A percentile compares a stretch with the other conserved stretches of the same genome.
These are phyloP conservation scores for Sesamia nonagrioides DNA, from an alignment of 1,140 invertebrate genomes.

Conservation along the genomic window DNA sequence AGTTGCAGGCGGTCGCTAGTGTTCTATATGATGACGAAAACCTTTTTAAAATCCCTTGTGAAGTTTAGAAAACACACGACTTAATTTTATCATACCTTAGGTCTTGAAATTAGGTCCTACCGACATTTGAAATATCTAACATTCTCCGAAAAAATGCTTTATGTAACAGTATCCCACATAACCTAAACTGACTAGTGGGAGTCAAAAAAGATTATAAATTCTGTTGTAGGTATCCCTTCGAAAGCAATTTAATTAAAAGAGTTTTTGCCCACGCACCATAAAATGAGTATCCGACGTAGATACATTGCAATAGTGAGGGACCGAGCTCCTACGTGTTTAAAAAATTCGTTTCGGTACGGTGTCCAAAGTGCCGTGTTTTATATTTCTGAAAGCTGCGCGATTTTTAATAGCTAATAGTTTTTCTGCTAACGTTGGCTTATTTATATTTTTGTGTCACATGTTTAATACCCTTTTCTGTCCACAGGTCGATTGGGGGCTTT, in stretches of 20 bases:
- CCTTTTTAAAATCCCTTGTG: too few species aligned
- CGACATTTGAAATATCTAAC: too few species aligned
- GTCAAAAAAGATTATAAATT: slow-evolving; percentile 20
- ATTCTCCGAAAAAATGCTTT: too few species aligned
- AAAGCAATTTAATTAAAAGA: slow-evolving; percentile 57
- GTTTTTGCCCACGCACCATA: slow-evolving; percentile 54
- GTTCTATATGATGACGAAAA: too few species aligned
- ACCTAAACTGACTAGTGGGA: too few species aligned
- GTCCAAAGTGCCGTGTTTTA: slow-evolving; percentile 53
- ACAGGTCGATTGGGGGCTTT: background rate
- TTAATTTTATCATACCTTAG: too few species aligned
- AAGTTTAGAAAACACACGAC: too few species aligned
- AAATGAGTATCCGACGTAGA: slow-evolving; percentile 54
- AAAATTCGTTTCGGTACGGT: slow-evolving; percentile 60
- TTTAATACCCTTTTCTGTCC: background rate
- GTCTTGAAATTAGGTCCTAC: too few species aligned
- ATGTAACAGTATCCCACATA: too few species aligned
- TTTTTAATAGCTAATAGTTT: slow-evolving; percentile 25
- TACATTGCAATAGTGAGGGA: slow-evolving; percentile 40
- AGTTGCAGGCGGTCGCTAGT: too few species aligned
- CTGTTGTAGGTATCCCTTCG: slow-evolving; percentile 3
- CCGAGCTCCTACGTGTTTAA: slow-evolving; percentile 41
- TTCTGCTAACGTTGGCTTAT: slow-evolving; percentile 8
- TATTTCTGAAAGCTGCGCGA: slow-evolving; percentile 39
- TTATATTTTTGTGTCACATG: background rate